Evolutionary conservation across 2,888 invertebrate species (phyloP), one percentile per base, ranked within the genome.

Genomic region (Leptothorax acervorum): DNA sequence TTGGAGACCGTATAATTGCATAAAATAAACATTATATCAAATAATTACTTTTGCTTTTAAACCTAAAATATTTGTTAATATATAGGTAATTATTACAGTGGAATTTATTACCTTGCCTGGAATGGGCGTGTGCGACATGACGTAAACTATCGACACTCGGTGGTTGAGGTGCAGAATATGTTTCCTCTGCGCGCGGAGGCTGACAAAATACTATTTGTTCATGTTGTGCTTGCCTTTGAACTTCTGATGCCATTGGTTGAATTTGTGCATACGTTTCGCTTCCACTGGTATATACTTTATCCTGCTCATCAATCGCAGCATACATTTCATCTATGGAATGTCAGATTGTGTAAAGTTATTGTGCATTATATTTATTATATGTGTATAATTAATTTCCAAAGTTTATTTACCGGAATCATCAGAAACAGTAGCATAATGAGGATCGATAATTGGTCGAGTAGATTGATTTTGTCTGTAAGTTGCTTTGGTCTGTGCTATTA

Each of bases 221-320:
- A 28, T 51, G 90, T 76, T 91, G 92, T 5, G 94, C 90, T 2
- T 95, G 94, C 73, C 95, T 94, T 85, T 94, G 95, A 0, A 94
- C 91, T 89, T 95, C 95, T 23, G 85, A 89, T 18, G 92, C 91
- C 93, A 96, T 94, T 85, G 97, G 96, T 88, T 96, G 97, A 88
- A 98, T 98, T 95, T 98, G 97, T 75, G 98, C 98, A 94, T 98
- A 98, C 1, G 98, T 98, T 94, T 98, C 98, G 71, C 98, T 98
- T 2, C 97, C 98, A 91, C 97, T 97, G 85, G 97, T 96, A 95
- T 98, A 96, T 45, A 97, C 96, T 86, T 96, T 96, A 45, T 95
- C 95, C 86, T 96, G 96, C 92, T 98, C 98, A 90, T 98, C 98
- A 85, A 98, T 98, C 3, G 98, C 98, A 1, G 98, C 98, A 94